Conservation (phyloP, 2,888 invertebrate genomes). For the Drosophila setosimentum region DNA sequence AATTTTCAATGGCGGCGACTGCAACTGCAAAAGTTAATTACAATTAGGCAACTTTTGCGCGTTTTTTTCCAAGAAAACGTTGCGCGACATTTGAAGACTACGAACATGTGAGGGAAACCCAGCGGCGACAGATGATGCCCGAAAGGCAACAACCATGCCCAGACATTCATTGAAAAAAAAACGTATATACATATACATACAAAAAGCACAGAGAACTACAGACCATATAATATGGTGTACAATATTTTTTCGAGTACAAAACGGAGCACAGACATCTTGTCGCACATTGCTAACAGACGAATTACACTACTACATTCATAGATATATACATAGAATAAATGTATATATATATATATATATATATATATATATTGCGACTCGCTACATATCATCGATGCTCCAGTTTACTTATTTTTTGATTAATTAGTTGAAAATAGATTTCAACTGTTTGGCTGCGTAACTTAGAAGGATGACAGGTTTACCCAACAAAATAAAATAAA, state of each 20-base stretch:
- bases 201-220: conserved; percentile 4
- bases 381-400: conserved; percentile 71
- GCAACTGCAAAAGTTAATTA: conserved; percentile 57
- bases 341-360: conserved; percentile 9
- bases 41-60: conserved; percentile 61
- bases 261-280: conserved; percentile 53
- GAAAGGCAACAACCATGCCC: conserved; percentile 11
- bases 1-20: conserved; percentile 66
- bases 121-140: conserved; percentile 34
- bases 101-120: conserved; percentile 56
- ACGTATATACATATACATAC: not conserved
- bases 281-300: conserved; percentile 48
- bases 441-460: conserved; percentile 45
- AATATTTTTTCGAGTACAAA: conserved; percentile 44
- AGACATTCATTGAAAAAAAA: conserved; percentile 58
- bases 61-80: conserved; percentile 72
- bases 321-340: conserved; percentile 7
- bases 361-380: conserved; percentile 32
- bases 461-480: conserved; percentile 72
- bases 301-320: conserved; percentile 18
- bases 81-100: conserved; percentile 72
- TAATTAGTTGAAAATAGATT: conserved; percentile 80
- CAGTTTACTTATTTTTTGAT: conserved; percentile 80
- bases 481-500: conserved; percentile 25
- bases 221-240: conserved; percentile 24